Conservation (phyloP, 2,113 vertebrate genomes). For the Manacus vitellinus region DNA sequence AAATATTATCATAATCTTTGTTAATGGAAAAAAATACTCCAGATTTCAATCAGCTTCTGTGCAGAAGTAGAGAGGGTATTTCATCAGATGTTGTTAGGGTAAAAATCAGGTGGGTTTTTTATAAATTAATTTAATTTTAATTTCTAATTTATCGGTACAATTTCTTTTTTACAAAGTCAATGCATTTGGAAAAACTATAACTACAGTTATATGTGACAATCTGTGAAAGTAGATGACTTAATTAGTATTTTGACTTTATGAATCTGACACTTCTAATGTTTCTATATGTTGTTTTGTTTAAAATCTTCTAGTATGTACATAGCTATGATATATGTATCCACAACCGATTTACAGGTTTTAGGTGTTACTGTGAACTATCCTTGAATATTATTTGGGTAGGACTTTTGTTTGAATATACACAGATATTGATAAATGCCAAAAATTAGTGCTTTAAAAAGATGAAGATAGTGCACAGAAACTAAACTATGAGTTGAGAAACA, state of each 20-base stretch:
- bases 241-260: not conserved
- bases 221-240: not conserved
- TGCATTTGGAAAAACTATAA: not conserved
- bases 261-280: not conserved
- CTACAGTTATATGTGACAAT: not conserved
- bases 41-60: not conserved
- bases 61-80: not conserved
- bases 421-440: not conserved
- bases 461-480: not conserved
- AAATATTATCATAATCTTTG: not conserved
- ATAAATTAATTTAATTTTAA: not conserved
- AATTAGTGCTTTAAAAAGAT: not conserved
- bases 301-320: not conserved
- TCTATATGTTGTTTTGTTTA: not conserved
- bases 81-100: not conserved
- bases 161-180: not conserved
- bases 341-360: not conserved
- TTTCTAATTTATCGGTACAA: not conserved
- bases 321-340: not conserved
- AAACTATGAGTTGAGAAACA: not conserved
- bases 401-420: not conserved
- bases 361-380: not conserved
- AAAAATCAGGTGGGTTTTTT: not conserved
- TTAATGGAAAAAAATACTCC: not conserved
- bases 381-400: not conserved